Evolutionary conservation across 2,888 invertebrate species (phyloP), one percentile per base, ranked within the genome.

Genomic region (Hemithea aestivaria): DNA sequence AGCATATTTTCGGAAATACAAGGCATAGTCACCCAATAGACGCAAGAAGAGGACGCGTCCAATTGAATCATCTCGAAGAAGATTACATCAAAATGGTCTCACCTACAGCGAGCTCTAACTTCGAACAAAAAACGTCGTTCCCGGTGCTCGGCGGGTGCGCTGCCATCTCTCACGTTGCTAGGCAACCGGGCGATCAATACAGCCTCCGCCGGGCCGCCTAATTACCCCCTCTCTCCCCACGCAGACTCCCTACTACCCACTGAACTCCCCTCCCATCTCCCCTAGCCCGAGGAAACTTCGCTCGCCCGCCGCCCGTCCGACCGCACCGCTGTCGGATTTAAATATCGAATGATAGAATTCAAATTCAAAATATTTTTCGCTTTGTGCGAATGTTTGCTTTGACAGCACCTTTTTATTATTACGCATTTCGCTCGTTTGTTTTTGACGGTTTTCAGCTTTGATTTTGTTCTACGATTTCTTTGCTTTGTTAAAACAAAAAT

Each of bases 131-230:
- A 83, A 70, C 72, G n/a, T 65, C 62, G 62, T 56, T 62, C 65
- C 66, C 71, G 63, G 73, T 66, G 69, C 67, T 73, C 71, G 74
- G 66, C 73, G 66, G 63, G 72, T 65, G 73, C 72, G 74, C 76
- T 75, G 82, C 80, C 82, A 80, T 84, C 84, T 81, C 83, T 61
- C 73, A 70, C 78, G 85, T 85, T 84, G 85, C 85, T 83, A 81
- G 80, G 87, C 75, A 68, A 87, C 85, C 75, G 68, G 46, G 63
- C 73, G 85, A 85, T 85, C 85, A 77, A 85, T 85, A 82, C 85
- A 85, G 85, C 85, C 85, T 84, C 85, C 84, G 80, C 83, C 84
- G 79, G 85, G 83, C 77, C 79, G 77, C 85, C 83, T 85, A 85
- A 87, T 87, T 87, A 83, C 80, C 76, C 66, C 57, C 65, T 56